Conservation (phyloP, 2,888 invertebrate genomes). For the Phoronis australis region DNA sequence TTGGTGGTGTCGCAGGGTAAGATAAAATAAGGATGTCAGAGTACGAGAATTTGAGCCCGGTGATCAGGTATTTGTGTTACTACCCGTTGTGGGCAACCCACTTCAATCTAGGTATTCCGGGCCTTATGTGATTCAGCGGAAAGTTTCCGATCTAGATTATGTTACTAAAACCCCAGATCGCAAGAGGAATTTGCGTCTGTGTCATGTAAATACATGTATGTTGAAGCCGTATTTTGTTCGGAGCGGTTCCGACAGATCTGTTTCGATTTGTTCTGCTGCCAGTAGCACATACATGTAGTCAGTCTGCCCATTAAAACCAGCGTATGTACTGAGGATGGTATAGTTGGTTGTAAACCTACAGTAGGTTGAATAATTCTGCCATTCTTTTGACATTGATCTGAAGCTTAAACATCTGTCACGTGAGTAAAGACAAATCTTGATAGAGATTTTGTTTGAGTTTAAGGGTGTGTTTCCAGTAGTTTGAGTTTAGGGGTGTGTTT, state of each 20-base stretch:
- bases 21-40: background rate
- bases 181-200: background rate
- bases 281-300: too few relatives aligned
- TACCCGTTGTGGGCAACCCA: background rate
- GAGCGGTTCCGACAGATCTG: background rate
- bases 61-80: background rate
- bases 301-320: too few relatives aligned
- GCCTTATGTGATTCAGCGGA: background rate
- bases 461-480: too few relatives aligned
- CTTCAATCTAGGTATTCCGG: background rate
- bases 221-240: conserved; percentile 1
- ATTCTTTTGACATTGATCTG: too few relatives aligned
- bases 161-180: conserved; percentile 2
- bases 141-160: conserved; percentile 1
- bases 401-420: too few relatives aligned
- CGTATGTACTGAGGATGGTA: too few relatives aligned
- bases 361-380: too few relatives aligned
- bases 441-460: too few relatives aligned
- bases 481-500: background rate
- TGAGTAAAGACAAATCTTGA: too few relatives aligned
- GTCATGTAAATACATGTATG: conserved; percentile 7
- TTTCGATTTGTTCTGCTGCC: too few relatives aligned
- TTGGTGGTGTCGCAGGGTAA: background rate
- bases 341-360: too few relatives aligned
- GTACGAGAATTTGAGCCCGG: background rate